These are phyloP conservation scores for Pungitius pungitius DNA, from an alignment of 2,113 vertebrate genomes.

Conservation along the genomic window DNA sequence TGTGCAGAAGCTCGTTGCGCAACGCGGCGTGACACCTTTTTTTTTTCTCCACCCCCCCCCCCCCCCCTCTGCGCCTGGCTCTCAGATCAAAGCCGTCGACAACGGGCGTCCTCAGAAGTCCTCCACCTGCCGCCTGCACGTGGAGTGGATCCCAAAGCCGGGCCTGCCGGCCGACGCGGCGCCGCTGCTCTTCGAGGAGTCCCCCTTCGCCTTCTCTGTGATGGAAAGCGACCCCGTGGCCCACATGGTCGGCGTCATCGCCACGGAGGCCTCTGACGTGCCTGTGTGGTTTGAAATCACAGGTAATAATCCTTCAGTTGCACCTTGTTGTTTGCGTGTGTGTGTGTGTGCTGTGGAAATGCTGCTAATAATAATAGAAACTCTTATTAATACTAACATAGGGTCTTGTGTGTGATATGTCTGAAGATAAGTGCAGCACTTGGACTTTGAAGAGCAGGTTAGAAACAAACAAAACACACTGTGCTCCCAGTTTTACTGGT, in stretches of 20 bases:
- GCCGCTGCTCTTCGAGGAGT: slow-evolving; percentile 90
- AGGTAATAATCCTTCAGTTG: slow-evolving; percentile 77
- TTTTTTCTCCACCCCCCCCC: no score
- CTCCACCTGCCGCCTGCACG: slow-evolving; percentile 91
- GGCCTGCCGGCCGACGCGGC: slow-evolving; percentile 73
- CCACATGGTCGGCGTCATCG: slow-evolving; percentile 96
- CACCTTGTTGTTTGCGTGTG: background rate
- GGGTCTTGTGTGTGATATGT: background rate
- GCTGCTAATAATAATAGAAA: no score
- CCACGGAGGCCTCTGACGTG: slow-evolving; percentile 86
- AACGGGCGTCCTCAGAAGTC: slow-evolving; percentile 97
- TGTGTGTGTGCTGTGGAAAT: slow-evolving; percentile 15
- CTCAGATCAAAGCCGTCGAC: slow-evolving; percentile 96
- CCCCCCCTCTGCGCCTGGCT: slow-evolving; percentile 12
- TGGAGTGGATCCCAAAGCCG: slow-evolving; percentile 96
- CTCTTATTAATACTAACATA: slow-evolving; percentile 32
- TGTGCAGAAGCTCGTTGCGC: slow-evolving; percentile 12
- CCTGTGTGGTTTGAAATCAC: slow-evolving; percentile 97
- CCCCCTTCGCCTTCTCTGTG: slow-evolving; percentile 90
- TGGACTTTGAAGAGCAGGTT: background rate
- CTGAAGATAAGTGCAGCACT: background rate
- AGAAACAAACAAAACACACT: background rate
- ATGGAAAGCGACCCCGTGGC: slow-evolving; percentile 98
- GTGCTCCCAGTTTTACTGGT: slow-evolving; percentile 9
- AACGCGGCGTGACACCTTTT: slow-evolving; percentile 14